Evolutionary conservation across 2,888 invertebrate genomes (phyloP).

Genomic region (Cantharis rustica): DNA sequence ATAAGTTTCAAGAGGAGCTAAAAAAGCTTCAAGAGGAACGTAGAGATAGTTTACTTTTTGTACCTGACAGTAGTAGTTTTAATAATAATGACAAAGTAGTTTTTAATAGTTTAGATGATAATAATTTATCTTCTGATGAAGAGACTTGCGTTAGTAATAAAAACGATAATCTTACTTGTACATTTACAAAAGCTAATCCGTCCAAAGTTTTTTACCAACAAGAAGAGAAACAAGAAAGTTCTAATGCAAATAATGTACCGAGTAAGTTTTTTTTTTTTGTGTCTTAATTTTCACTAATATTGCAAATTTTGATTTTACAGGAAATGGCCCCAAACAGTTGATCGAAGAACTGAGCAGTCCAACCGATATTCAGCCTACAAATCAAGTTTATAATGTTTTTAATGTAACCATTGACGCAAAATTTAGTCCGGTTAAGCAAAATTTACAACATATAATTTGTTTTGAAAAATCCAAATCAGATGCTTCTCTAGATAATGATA

Average conservation of each 20-base stretch:
- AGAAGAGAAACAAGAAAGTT: neutral
- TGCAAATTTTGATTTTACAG: neutral
- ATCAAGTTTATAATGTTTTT: slow-evolving; percentile 54
- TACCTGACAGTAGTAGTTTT: slow-evolving; percentile 52
- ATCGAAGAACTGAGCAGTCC: slow-evolving; percentile 50
- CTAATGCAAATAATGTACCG: neutral
- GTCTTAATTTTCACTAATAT: neutral
- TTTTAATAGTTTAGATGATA: slow-evolving; percentile 24
- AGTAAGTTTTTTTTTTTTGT: slow-evolving; percentile 7
- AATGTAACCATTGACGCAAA: slow-evolving; percentile 51
- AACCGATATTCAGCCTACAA: slow-evolving; percentile 48
- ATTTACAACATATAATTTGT: slow-evolving; percentile 10
- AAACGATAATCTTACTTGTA: slow-evolving; percentile 8
- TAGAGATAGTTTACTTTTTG: slow-evolving; percentile 55
- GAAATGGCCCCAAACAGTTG: slow-evolving; percentile 36
- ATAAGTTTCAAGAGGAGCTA: slow-evolving; percentile 62
- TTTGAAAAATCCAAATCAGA: neutral
- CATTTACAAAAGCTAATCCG: slow-evolving; percentile 13
- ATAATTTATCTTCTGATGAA: slow-evolving; percentile 3
- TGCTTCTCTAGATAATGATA: neutral
- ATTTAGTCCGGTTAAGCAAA: slow-evolving; percentile 40
- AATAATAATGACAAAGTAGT: slow-evolving; percentile 15
- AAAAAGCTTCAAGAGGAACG: slow-evolving; percentile 57
- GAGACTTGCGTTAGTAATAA: slow-evolving; percentile 2
- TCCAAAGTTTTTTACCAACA: neutral